Evolutionary conservation across 1,140 invertebrate genomes (phyloP), one percentile per base, ranked within the genome.

Genomic region (Leptinotarsa lineolata): DNA sequence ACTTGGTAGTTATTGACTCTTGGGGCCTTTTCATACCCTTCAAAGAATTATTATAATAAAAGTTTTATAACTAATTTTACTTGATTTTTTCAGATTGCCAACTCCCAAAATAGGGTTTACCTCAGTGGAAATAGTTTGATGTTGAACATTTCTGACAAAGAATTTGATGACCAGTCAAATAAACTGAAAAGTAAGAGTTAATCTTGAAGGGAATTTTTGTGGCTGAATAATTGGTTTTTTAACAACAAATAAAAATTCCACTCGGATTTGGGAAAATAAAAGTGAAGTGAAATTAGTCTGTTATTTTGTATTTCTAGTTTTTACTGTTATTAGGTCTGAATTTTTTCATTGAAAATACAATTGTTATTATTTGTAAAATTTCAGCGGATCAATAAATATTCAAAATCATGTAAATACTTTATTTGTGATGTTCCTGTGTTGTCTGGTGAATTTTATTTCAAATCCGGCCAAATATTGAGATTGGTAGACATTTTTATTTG

Each of bases 71-170:
- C 18, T 46, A 21, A 48, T 21, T 15, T 75, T 63, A 76, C 77
- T 75, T 39, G 0, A 39, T 11, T 39, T 69, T 45, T 84, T 86
- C 83, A 95, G 96, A 93, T 98, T 86, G 93, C 98, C 39, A 91
- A 90, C 81, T 97, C 97, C 45, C 95, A 97, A 85, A 99, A 99
- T 85, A 91, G 93, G 85, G 94, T 99, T 4, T 99, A 96, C 86
- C 89, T 99, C 63, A 95, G 92, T 83, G 94, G 96, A 61, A 94
- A 93, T 81, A 93, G 92, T 80, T 88, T 99, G 72, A 98, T 99
- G 97, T 88, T 99, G 83, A 99, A 99, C 84, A 93, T 99, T 81
- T 94, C 94, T 83, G 97, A 99, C 84, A 91, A 93, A 65, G 90
- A 92, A 74, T 99, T 98, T 85, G 97, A 99, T 83, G 93, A 94